These are phyloP conservation scores for Phrynocephalus vlangalii DNA, from an alignment of 2,797 vertebrate genomes.

Conservation along the genomic window DNA sequence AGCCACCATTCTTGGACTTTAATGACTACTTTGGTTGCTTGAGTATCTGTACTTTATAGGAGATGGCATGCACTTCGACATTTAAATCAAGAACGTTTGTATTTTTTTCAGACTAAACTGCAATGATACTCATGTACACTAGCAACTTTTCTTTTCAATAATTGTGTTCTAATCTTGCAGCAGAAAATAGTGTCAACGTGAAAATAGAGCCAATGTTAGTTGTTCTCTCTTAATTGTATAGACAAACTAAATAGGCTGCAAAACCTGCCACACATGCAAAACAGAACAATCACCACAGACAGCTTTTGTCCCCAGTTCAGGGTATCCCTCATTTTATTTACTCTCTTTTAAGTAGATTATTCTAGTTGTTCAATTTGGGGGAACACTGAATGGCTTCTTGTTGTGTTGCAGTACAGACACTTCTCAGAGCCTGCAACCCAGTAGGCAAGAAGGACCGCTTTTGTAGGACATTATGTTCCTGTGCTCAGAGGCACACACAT, in stretches of 20 bases:
- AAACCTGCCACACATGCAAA: not conserved
- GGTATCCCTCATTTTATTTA: not conserved
- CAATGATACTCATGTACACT: not conserved
- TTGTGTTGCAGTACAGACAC: not conserved
- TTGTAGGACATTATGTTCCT: not conserved
- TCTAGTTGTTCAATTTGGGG: not conserved
- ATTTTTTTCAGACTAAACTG: constrained; percentile 45
- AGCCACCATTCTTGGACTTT: not conserved
- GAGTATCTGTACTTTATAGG: not conserved
- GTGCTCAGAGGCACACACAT: not conserved
- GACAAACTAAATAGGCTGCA: not conserved
- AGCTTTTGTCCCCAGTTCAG: no score
- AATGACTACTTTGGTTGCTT: constrained; percentile 25
- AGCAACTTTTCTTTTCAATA: no score
- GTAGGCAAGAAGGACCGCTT: not conserved
- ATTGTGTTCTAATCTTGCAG: not conserved
- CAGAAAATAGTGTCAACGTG: not conserved
- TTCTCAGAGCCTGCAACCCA: no score
- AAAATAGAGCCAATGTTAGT: not conserved
- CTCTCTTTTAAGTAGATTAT: not conserved
- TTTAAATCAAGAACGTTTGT: constrained; percentile 19
- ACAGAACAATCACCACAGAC: not conserved
- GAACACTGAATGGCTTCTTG: not conserved
- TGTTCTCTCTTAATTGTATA: not conserved
- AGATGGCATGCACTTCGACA: constrained; percentile 32